Percentiles rank a stretch among this genome's conserved stretches.
These are phyloP conservation scores for Epizoanthus illoricatus DNA, from an alignment of 92 coral and sea anemone genomes.

Conservation along the genomic window DNA sequence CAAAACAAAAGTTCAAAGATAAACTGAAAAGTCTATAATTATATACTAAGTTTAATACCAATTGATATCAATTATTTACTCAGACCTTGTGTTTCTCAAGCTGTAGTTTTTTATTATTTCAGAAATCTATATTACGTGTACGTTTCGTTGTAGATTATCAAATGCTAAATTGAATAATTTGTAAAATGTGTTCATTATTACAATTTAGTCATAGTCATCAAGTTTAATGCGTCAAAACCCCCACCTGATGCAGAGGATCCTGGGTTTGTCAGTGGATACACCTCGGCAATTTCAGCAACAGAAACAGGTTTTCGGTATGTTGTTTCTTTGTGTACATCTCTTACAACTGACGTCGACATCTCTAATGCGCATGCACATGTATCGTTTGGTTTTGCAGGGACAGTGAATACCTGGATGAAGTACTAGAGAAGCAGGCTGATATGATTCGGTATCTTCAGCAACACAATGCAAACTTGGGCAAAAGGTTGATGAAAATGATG, in stretches of 20 bases:
- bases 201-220: slow-evolving; percentile 64
- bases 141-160: too few relatives aligned
- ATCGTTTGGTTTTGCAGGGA: slow-evolving; percentile 53
- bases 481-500: slow-evolving; percentile 79
- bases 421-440: slow-evolving; percentile 96
- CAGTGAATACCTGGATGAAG: slow-evolving; percentile 73
- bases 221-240: slow-evolving; percentile 68
- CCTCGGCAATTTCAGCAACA: slow-evolving; percentile 49
- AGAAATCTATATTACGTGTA: too few relatives aligned
- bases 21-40: too few relatives aligned
- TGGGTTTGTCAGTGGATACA: slow-evolving; percentile 57
- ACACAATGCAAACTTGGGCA: slow-evolving; percentile 93
- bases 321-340: not conserved
- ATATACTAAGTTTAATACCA: too few relatives aligned
- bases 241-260: slow-evolving; percentile 85
- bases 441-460: slow-evolving; percentile 95
- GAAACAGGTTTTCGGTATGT: slow-evolving; percentile 87
- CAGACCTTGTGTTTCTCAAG: too few relatives aligned
- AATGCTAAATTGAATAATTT: not conserved
- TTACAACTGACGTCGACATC: too few relatives aligned
- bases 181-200: not conserved
- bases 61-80: too few relatives aligned
- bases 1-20: too few relatives aligned
- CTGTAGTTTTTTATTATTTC: too few relatives aligned
- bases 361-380: too few relatives aligned